phyloP scores from a whole-genome alignment of 2,888 invertebrate species.

The Abrostola triplasia region DNA sequence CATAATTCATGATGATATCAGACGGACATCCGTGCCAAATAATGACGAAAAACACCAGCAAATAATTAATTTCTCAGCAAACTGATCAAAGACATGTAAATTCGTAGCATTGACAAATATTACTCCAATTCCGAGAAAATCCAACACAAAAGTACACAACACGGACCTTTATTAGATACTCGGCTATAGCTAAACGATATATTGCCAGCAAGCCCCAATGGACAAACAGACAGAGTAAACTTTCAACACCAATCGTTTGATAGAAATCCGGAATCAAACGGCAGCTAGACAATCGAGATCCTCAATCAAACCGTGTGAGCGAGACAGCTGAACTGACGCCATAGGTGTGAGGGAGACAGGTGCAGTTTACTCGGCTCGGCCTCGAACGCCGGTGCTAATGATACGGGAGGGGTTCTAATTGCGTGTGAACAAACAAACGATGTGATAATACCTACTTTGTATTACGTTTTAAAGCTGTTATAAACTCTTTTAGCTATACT shows the following conservation, averaged over 20 bases:
- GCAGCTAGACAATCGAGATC: constrained; percentile 73
- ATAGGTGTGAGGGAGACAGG: constrained; percentile 65
- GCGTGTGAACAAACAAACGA: constrained; percentile 84
- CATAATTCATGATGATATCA: constrained; percentile 32
- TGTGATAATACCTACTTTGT: constrained; percentile 79
- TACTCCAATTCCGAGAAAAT: constrained; percentile 39
- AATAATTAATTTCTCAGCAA: constrained; percentile 2
- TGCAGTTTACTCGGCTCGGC: constrained; percentile 60
- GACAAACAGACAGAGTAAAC: constrained; percentile 73
- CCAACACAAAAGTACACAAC: constrained; percentile 28
- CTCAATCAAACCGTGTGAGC: constrained; percentile 74
- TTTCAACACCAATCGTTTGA: constrained; percentile 77
- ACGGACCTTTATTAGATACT: constrained; percentile 34
- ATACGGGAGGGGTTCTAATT: constrained; percentile 84
- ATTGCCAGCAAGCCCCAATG: constrained; percentile 58
- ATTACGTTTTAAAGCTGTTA: constrained; percentile 48
- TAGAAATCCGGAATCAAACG: constrained; percentile 77
- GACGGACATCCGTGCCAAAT: constrained; percentile 32
- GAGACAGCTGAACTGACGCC: constrained; percentile 56
- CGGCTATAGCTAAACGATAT: constrained; percentile 53
- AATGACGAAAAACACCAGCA: constrained; percentile 15
- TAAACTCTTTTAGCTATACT: constrained; percentile 35
- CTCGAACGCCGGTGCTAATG: constrained; percentile 78
- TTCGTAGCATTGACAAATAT: constrained; percentile 15
- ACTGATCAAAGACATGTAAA: constrained; percentile 9